Conservation (phyloP, 2,113 vertebrate species). For the Nibea coibor region DNA sequence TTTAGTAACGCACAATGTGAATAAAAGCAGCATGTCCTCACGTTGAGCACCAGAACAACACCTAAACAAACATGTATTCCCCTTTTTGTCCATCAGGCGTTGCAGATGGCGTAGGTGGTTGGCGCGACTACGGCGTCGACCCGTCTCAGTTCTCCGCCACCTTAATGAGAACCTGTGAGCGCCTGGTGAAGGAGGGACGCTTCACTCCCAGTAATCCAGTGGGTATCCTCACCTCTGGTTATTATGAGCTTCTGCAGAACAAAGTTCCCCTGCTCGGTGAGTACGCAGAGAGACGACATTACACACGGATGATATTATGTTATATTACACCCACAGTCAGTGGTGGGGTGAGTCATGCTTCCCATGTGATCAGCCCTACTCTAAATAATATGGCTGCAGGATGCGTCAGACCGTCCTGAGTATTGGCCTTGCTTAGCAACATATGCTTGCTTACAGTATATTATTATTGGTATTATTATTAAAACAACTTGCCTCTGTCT, state of each 20-base stretch:
- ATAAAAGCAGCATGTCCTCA: too few species aligned
- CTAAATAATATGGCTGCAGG: conserved; percentile 55
- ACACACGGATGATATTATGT: background rate
- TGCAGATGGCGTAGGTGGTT: conserved; percentile 97
- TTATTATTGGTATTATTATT: background rate
- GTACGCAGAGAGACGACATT: conserved; percentile 41
- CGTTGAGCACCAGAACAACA: background rate
- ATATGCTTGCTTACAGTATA: too few species aligned
- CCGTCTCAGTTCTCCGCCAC: conserved; percentile 99
- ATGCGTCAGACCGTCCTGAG: conserved; percentile 62
- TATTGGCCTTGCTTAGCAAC: background rate
- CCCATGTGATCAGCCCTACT: conserved; percentile 6
- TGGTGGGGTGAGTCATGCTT: conserved; percentile 26
- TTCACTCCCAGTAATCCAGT: conserved; percentile 95
- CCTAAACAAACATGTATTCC: background rate
- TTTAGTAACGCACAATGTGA: too few species aligned
- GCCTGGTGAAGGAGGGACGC: conserved; percentile 96
- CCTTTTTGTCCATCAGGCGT: conserved; percentile 85
- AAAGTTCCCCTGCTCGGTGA: conserved; percentile 98
- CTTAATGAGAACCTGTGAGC: conserved; percentile 96
- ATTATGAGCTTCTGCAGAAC: conserved; percentile 97
- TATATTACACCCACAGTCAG: conserved; percentile 12
- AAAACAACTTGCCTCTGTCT: background rate
- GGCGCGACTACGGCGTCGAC: conserved; percentile 98
- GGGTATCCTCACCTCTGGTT: conserved; percentile 95